Base-by-base conservation (phyloP, 2,797 vertebrate genomes). In the Sebastes flavidus region DNA sequence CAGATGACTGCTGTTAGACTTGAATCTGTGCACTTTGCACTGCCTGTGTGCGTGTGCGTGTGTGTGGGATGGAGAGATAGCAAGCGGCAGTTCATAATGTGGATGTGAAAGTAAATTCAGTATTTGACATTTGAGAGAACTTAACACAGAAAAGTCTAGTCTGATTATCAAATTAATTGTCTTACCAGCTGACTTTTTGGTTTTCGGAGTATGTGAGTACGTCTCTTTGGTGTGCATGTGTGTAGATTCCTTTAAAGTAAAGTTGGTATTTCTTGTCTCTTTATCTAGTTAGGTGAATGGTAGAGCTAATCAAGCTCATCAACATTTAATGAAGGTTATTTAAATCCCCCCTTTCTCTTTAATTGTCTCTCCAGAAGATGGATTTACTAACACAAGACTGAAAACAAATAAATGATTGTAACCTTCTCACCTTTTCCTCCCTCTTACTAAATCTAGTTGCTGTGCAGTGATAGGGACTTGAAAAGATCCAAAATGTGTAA, bases 281-380 rank as follows among this genome's bases (percentile, higher is more conserved):
- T 72, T 70, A 63, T 82, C 18, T 65, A 27, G 61, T 59, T 29
- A 74, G 30, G 56, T 77, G 86, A 72, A 72, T 80, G 78, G 65
- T 68, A 14, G 18, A 71, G 72, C 67, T 82, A 84, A 88, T 82
- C 16, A 6, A 86, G 81, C 60, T 80, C 68, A 82, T 83, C 84
- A 78, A 29, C 67, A 65, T 88, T 88, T 82, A 82, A 88, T 89
- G 76, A 73, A 88, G 81, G 67, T 84, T 82, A 85, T 87, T 90
- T 78, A 76, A 85, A 76, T 82, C 42, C 22, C n/a, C 58, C 18
- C 27, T 7, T 80, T 77, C 72, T 24, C 77, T 85, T 83, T 79
- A 38, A 82, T 85, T 87, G 77, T 79, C 60, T 77, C 61, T 9
- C 30, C 29, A 2, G 52, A 83, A 82, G 56, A 84, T 69, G 54